These are phyloP conservation scores for Nyctibius bracteatus DNA, from an alignment of 2,113 vertebrate genomes.

Conservation along the genomic window DNA sequence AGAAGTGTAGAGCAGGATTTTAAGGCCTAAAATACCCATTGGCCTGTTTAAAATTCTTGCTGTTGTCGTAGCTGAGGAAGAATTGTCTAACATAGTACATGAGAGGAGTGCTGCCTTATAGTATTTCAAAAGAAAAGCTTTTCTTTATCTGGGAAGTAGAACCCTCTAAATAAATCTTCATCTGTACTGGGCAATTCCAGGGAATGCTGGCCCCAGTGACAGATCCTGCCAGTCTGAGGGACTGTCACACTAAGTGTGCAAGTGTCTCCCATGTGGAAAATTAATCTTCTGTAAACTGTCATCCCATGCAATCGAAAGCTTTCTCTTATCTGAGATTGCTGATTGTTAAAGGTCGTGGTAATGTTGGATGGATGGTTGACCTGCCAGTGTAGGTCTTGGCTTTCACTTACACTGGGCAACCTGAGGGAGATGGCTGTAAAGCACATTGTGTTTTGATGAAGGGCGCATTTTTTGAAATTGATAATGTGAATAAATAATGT, in stretches of 20 bases:
- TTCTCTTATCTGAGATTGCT: not conserved
- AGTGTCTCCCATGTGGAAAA: not conserved
- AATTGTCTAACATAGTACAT: rapidly evolving
- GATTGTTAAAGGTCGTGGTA: not conserved
- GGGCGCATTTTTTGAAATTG: not conserved
- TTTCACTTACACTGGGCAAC: not conserved
- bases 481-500: not conserved
- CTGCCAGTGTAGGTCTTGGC: not conserved
- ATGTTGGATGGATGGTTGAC: not conserved
- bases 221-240: not conserved
- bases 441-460: not conserved
- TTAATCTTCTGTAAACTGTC: not conserved
- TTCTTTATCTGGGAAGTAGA: not conserved
- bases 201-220: not conserved
- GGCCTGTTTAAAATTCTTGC: not conserved
- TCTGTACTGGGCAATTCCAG: not conserved
- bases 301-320: not conserved
- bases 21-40: not conserved
- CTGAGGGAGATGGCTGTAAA: not conserved
- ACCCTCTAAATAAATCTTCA: not conserved
- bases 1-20: not conserved
- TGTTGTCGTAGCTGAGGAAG: not conserved
- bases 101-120: not conserved
- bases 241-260: not conserved
- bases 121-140: not conserved